These are phyloP conservation scores for Monodelphis domestica DNA, from an alignment of 2,797 vertebrate species.

Conservation along the genomic window DNA sequence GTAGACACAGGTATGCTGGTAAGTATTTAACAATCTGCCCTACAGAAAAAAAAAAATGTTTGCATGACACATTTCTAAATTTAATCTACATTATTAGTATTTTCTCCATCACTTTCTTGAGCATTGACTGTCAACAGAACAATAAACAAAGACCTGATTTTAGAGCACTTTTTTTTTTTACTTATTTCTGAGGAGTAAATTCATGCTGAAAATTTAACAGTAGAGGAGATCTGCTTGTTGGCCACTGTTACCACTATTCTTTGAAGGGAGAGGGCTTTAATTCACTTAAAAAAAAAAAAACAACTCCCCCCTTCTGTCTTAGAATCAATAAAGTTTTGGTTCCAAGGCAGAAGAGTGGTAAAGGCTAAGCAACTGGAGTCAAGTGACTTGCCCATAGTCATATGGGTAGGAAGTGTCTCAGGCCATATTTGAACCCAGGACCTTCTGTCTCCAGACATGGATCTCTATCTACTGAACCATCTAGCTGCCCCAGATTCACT, in stretches of 20 bases:
- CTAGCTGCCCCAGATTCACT: too few relatives aligned
- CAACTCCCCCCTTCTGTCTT: too few relatives aligned
- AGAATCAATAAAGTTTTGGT: too few relatives aligned
- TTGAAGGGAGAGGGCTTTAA: not conserved
- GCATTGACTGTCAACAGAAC: not conserved
- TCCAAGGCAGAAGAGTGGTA: too few relatives aligned
- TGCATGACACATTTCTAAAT: not conserved
- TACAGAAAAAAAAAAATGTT: not conserved
- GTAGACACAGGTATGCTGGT: not conserved
- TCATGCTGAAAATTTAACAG: not conserved
- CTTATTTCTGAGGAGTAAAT: not conserved
- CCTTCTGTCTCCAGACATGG: too few relatives aligned
- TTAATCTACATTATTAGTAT: not conserved
- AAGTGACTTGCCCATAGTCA: too few relatives aligned
- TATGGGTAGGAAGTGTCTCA: too few relatives aligned
- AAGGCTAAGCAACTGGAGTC: too few relatives aligned
- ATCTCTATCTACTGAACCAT: too few relatives aligned
- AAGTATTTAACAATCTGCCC: not conserved
- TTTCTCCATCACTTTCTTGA: not conserved
- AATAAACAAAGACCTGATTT: not conserved
- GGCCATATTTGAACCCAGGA: too few relatives aligned
- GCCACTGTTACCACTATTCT: not conserved
- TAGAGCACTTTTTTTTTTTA: not conserved
- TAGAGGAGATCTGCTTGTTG: not conserved
- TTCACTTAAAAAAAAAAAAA: too few relatives aligned